Evolutionary conservation across 2,113 vertebrate species (phyloP), one percentile per base, ranked within the genome.

Genomic region (Fregata magnificens): DNA sequence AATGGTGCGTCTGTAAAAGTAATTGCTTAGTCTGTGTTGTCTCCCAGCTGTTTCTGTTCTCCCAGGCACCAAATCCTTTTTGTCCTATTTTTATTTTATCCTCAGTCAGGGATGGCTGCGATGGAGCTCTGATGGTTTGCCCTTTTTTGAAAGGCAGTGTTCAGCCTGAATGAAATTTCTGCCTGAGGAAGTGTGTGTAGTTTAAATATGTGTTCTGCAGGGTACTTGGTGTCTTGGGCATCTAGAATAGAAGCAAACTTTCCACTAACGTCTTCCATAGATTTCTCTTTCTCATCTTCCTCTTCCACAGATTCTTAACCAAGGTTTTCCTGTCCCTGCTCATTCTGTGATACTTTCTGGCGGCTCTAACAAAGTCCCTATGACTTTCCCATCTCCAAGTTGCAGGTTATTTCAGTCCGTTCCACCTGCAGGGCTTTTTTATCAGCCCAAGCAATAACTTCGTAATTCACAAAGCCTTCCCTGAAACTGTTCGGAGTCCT

Each of bases 11-110:
- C 88, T 78, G 40, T 83, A 36, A 19, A 19, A 50, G 77, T 55
- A 81, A 86, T 56, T 62, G 89, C 89, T 91, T 34, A 16, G 63
- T 78, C 83, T 78, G 65, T n/a, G 58, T 65, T 26, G 9, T 83
- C 65, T 89, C 61, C 72, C 91, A 73, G 86, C 93, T 94, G 69
- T 11, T 93, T 62, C 78, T 91, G 11, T 66, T 90, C 83, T 96
- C 72, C 38, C 31, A 32, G 59, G 52, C 50, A 82, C 77, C 59
- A 26, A 58, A 80, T 47, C 49, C 53, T 36, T 72, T 69, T 59
- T 74, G 55, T 49, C 76, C 76, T 79, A 4, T 73, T 88, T 76
- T 90, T n/a, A 52, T 86, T 76, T 86, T 44, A 44, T 67, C 55
- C 53, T 65, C 38, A 18, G 59, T 50, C 32, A n/a, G 19, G 70